phyloP scores from a whole-genome alignment of 2,113 vertebrate genomes.

The Peromyscus maniculatus region DNA sequence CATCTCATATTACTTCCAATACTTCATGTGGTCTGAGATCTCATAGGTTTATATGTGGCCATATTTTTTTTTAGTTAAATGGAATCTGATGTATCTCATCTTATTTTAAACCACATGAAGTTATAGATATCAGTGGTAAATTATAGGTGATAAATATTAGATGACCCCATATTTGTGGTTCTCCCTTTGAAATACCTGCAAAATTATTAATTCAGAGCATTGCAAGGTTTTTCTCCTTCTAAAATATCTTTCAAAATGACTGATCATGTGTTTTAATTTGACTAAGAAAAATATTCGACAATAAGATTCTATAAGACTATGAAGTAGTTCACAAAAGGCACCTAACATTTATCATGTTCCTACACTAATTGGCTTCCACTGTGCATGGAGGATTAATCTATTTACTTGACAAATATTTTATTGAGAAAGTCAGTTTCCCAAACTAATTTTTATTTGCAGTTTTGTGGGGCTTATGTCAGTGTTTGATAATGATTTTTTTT shows the following conservation, averaged over 20 bases:
- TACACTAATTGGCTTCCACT: background rate
- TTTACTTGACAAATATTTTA: constrained; percentile 55
- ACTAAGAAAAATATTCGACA: constrained; percentile 18
- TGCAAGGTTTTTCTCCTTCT: background rate
- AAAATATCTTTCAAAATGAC: background rate
- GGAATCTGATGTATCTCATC: background rate
- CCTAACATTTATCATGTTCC: background rate
- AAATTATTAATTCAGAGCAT: background rate
- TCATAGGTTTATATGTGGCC: background rate
- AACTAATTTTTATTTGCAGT: background rate
- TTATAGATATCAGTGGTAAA: background rate
- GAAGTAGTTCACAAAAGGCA: constrained; percentile 9
- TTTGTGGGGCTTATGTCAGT: background rate
- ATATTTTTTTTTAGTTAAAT: background rate
- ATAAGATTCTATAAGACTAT: background rate
- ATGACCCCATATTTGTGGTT: background rate
- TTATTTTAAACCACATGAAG: background rate
- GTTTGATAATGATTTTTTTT: constrained; percentile 59
- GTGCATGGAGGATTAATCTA: background rate
- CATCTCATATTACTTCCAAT: background rate
- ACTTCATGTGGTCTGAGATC: background rate
- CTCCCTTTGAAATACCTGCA: background rate
- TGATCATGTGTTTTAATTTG: constrained; percentile 40
- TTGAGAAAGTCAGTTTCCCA: constrained; percentile 3
- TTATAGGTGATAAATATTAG: background rate